Conservation (phyloP, 2,797 vertebrate species). For the Uromys caudimaculatus region DNA sequence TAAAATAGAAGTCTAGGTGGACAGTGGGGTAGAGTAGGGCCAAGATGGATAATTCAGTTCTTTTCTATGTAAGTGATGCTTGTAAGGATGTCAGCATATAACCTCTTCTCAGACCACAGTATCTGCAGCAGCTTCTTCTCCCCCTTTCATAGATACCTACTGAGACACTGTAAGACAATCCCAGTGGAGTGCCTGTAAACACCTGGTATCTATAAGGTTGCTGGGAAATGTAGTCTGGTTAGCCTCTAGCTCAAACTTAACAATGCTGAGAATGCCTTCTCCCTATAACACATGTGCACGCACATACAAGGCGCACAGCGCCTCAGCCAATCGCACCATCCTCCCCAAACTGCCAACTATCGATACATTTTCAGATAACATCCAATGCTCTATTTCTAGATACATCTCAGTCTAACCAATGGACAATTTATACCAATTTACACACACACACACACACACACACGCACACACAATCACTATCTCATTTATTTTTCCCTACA, state of each 20-base stretch:
- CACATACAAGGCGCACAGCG: neutral
- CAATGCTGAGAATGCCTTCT: neutral
- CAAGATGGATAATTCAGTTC: neutral
- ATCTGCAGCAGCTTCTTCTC: neutral
- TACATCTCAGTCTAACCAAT: neutral
- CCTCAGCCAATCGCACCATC: neutral
- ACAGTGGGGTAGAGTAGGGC: neutral
- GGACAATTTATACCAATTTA: too few species aligned
- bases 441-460: too few species aligned
- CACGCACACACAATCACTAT: neutral
- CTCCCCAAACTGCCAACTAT: neutral
- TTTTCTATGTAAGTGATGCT: neutral
- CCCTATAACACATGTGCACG: too few species aligned
- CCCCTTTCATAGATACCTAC: neutral
- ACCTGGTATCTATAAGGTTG: neutral
- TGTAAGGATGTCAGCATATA: neutral
- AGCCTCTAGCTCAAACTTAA: neutral
- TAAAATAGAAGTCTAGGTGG: neutral
- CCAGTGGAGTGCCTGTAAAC: neutral
- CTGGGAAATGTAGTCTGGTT: neutral
- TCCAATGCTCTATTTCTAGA: neutral
- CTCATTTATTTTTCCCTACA: neutral
- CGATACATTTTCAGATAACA: neutral
- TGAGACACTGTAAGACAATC: neutral
- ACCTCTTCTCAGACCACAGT: neutral